A percentile compares a stretch with the other conserved stretches of the same genome.
phyloP scores from a whole-genome alignment of 2,113 vertebrate genomes.

The Gallinago media region DNA sequence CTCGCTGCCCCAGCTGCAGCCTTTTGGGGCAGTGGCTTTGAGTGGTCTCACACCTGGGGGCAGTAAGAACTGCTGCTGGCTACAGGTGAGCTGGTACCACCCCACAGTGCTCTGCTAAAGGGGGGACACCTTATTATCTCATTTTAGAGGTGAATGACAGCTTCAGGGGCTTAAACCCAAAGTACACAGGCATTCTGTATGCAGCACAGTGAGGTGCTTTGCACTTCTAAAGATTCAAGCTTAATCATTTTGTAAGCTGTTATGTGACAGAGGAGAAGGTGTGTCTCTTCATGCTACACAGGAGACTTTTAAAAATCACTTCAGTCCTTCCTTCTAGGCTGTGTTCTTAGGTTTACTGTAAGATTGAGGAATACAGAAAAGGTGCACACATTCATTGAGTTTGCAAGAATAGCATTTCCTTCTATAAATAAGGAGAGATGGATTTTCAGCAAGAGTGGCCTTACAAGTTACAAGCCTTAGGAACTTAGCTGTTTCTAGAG shows the following conservation, averaged over 20 bases:
- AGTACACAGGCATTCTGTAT: not conserved
- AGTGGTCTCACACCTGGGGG: conserved; percentile 29
- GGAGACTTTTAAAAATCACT: not conserved
- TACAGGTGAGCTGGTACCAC: not conserved
- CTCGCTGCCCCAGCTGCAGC: not conserved
- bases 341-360: not conserved
- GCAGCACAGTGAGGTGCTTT: not conserved
- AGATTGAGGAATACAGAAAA: not conserved
- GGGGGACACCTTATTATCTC: not conserved
- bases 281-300: not conserved
- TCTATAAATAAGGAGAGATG: not conserved
- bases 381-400: not conserved
- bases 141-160: not conserved
- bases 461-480: not conserved
- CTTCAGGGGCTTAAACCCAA: not conserved
- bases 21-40: not conserved
- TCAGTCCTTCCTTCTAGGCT: not conserved
- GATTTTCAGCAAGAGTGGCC: not conserved
- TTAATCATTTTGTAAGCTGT: not conserved
- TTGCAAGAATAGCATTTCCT: not conserved
- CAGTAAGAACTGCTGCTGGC: conserved; percentile 18
- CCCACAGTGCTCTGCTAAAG: not conserved
- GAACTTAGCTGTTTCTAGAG: not conserved
- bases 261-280: not conserved
- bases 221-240: not conserved